Conservation (phyloP, 2,113 vertebrate genomes). For the Neotoma lepida region DNA sequence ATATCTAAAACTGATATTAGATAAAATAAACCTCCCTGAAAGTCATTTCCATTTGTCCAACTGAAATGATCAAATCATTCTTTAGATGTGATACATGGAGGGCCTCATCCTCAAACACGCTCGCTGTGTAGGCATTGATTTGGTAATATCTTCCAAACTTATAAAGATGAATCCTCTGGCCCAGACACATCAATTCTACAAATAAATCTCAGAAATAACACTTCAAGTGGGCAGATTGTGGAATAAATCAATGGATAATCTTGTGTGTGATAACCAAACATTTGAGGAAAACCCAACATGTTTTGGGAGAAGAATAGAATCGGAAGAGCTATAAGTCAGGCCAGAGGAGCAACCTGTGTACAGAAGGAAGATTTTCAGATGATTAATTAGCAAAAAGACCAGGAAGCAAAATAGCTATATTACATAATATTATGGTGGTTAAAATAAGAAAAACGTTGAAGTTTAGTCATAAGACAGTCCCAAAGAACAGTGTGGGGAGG, state of each 20-base stretch:
- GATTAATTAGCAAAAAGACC: background rate
- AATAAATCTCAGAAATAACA: background rate
- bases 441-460: background rate
- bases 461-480: background rate
- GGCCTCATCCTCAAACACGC: background rate
- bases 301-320: background rate
- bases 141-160: background rate
- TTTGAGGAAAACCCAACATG: background rate
- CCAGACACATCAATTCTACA: background rate
- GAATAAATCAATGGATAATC: background rate
- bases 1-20: background rate
- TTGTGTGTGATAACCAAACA: background rate
- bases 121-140: background rate
- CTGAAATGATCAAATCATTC: background rate
- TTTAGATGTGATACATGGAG: background rate
- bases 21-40: background rate
- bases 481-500: background rate
- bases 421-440: background rate
- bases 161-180: background rate
- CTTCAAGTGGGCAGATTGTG: background rate
- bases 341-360: background rate
- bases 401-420: background rate
- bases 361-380: background rate
- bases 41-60: background rate
- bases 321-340: background rate